phyloP scores from a whole-genome alignment of 2,888 invertebrate species.

The Dasysyrphus albostriatus region DNA sequence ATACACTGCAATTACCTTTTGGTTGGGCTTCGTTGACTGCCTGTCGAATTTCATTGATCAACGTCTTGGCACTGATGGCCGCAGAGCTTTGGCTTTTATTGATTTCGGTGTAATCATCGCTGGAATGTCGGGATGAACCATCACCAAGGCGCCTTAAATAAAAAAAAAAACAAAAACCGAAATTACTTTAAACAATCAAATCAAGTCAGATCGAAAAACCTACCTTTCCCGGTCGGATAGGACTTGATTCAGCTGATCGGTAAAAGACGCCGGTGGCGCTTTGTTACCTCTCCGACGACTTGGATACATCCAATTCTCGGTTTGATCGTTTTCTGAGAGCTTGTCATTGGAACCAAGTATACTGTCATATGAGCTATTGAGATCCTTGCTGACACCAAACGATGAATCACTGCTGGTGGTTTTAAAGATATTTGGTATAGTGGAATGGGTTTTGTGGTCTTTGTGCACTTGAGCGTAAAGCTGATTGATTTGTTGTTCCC shows the following conservation, averaged over 20 bases:
- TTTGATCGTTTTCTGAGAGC: slow-evolving; percentile 82
- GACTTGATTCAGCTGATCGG: slow-evolving; percentile 94
- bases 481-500: slow-evolving; percentile 83
- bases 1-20: slow-evolving; percentile 86
- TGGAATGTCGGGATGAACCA: slow-evolving; percentile 86
- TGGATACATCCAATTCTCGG: slow-evolving; percentile 84
- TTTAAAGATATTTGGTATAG: slow-evolving; percentile 83
- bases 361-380: slow-evolving; percentile 84
- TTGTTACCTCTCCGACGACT: slow-evolving; percentile 82
- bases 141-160: slow-evolving; percentile 83
- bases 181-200: slow-evolving; percentile 12
- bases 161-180: neutral
- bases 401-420: slow-evolving; percentile 80
- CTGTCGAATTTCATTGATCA: slow-evolving; percentile 94
- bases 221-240: slow-evolving; percentile 93
- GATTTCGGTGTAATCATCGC: slow-evolving; percentile 87
- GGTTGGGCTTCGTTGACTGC: slow-evolving; percentile 95
- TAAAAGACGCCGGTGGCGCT: slow-evolving; percentile 91
- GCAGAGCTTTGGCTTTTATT: slow-evolving; percentile 86
- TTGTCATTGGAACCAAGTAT: slow-evolving; percentile 84
- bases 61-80: slow-evolving; percentile 90
- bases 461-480: slow-evolving; percentile 86
- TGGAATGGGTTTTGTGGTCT: slow-evolving; percentile 82
- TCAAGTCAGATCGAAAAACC: slow-evolving; percentile 38
- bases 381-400: slow-evolving; percentile 74